A percentile compares a stretch with the other conserved stretches of the same genome.
These are phyloP conservation scores for Leucosticte australis DNA, from an alignment of 2,113 vertebrate species.

Conservation along the genomic window DNA sequence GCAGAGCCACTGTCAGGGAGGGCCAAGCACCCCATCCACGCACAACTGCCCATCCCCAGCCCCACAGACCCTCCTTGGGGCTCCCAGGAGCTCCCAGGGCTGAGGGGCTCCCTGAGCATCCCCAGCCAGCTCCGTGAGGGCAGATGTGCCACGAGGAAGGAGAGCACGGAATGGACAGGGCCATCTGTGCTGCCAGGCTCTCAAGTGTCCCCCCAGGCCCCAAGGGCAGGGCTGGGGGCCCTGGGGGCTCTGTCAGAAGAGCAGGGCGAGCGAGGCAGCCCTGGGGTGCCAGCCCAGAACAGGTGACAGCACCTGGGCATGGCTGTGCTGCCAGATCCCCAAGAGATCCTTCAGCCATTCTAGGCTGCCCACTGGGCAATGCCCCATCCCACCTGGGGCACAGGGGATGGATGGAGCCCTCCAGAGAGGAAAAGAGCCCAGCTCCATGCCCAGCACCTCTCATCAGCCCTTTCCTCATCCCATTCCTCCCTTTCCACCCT, in stretches of 20 bases:
- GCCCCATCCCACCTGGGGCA: neutral
- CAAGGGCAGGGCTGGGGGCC: neutral
- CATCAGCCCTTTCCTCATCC: neutral
- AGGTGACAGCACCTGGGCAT: rapidly evolving
- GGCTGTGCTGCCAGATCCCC: neutral
- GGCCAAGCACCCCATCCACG: rapidly evolving
- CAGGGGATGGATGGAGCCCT: neutral
- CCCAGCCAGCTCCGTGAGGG: neutral
- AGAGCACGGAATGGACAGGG: rapidly evolving
- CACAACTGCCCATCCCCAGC: neutral
- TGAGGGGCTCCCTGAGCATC: neutral
- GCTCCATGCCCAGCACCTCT: neutral
- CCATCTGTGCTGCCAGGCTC: neutral
- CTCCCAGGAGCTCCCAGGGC: neutral
- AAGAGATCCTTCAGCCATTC: neutral
- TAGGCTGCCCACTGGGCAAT: neutral
- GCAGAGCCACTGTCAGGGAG: neutral
- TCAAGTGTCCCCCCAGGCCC: rapidly evolving
- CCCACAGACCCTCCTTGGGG: rapidly evolving
- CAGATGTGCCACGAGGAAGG: neutral
- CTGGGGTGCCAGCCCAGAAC: neutral
- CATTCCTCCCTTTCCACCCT: neutral
- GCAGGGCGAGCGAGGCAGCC: neutral
- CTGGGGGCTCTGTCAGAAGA: neutral
- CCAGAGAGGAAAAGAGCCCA: neutral